Conservation (phyloP, 2,888 invertebrate species). For the Imbricaverruca yamaguchii region DNA sequence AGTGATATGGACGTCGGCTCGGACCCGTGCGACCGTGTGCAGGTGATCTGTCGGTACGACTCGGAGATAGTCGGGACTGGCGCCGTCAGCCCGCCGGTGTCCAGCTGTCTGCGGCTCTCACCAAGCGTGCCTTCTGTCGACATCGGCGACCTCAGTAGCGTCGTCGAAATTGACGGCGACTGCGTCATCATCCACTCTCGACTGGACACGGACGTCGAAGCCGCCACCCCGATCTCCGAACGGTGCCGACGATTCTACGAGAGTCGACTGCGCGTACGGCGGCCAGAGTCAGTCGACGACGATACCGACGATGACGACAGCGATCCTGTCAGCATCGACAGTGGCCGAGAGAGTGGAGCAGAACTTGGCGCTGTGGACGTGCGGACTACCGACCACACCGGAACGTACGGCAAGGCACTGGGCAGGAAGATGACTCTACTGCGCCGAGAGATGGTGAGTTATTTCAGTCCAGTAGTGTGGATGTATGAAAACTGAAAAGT, state of each 20-base stretch:
- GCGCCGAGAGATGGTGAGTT: constrained; percentile 17
- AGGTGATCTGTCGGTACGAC: constrained; percentile 9
- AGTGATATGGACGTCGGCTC: too few species aligned
- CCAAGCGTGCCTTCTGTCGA: background rate
- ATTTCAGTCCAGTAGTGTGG: too few species aligned
- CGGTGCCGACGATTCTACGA: constrained; percentile 4
- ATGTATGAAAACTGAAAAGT: too few species aligned
- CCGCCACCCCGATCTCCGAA: background rate
- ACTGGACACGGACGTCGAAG: background rate
- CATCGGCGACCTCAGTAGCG: constrained; percentile 21
- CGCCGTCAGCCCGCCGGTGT: background rate
- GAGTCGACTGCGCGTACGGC: background rate
- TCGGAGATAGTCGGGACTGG: background rate
- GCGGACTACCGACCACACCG: too few species aligned
- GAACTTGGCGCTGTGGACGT: background rate
- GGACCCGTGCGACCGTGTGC: background rate
- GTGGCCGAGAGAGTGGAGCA: background rate
- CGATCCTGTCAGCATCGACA: background rate
- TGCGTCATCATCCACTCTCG: constrained; percentile 21
- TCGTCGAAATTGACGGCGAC: constrained; percentile 21
- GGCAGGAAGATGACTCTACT: background rate
- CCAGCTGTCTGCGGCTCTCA: background rate
- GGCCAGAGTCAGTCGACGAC: background rate
- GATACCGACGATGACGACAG: background rate
- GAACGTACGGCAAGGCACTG: background rate